Conservation (phyloP, 2,888 invertebrate genomes). For the Neoascia interrupta region DNA sequence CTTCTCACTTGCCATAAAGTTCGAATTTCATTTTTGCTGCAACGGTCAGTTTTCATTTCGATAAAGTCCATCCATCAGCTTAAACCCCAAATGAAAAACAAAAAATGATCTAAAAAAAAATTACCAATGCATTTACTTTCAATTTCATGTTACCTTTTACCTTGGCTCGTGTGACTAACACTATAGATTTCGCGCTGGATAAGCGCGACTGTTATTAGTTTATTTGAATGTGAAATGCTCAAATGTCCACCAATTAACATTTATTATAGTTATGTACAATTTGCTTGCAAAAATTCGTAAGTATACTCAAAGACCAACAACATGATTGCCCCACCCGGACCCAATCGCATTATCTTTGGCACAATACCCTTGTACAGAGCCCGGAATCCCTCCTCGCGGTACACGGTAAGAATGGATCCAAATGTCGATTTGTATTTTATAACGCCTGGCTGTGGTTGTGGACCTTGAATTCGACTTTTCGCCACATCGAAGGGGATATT, state of each 20-base stretch:
- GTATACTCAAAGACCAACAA: constrained; percentile 94
- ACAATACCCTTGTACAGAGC: constrained; percentile 95
- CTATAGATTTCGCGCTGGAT: constrained; percentile 26
- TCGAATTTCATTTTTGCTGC: no score
- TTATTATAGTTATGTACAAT: constrained; percentile 75
- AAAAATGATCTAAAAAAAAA: constrained; percentile 7
- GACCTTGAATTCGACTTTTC: constrained; percentile 96
- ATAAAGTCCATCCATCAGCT: constrained; percentile 34
- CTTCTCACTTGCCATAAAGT: no score
- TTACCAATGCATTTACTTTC: constrained; percentile 29
- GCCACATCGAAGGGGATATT: constrained; percentile 98
- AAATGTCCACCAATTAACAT: constrained; percentile 9
- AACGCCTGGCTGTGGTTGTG: constrained; percentile 84
- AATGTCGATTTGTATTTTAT: constrained; percentile 90
- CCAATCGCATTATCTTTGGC: constrained; percentile 94
- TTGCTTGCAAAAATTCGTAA: constrained; percentile 85
- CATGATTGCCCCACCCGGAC: constrained; percentile 98
- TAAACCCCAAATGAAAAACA: neutral
- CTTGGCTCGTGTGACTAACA: constrained; percentile 32
- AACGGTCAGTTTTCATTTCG: no score
- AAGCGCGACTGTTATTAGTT: constrained; percentile 6
- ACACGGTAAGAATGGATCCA: constrained; percentile 86
- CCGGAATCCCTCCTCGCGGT: constrained; percentile 91
- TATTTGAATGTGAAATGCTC: constrained; percentile 14
- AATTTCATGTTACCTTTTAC: constrained; percentile 23